A percentile compares a stretch with the other conserved stretches of the same genome.
Evolutionary conservation across 1,140 invertebrate species (phyloP).

Genomic region (Drosophila ogumai): DNA sequence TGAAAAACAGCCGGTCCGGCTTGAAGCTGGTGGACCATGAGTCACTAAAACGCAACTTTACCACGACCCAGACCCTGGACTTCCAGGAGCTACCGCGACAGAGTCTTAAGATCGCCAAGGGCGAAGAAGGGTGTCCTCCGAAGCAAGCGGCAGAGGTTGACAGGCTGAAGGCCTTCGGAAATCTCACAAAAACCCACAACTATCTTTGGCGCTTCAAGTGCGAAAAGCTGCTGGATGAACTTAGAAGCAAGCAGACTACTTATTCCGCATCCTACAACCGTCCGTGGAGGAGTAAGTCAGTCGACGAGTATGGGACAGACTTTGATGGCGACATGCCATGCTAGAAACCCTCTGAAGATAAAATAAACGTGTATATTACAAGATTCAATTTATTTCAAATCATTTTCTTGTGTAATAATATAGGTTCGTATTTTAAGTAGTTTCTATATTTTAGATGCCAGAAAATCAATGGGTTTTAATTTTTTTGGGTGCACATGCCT

Average conservation of each 20-base stretch:
- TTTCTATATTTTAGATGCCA: conserved; percentile 79
- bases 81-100: conserved; percentile 48
- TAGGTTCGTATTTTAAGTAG: conserved; percentile 76
- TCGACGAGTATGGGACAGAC: conserved; percentile 24
- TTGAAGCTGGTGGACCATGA: conserved; percentile 35
- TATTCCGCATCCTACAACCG: conserved; percentile 30
- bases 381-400: conserved; percentile 85
- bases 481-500: conserved; percentile 75
- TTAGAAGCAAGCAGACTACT: conserved; percentile 29
- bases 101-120: not conserved
- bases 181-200: conserved; percentile 46
- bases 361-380: conserved; percentile 77
- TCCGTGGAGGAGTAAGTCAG: conserved; percentile 5
- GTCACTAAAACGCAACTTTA: conserved; percentile 41
- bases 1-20: too few species aligned
- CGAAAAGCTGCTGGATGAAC: not conserved
- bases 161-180: conserved; percentile 48
- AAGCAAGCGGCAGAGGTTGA: conserved; percentile 17
- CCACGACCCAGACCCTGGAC: conserved; percentile 54
- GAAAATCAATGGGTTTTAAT: conserved; percentile 71
- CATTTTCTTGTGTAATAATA: conserved; percentile 84
- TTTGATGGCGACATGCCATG: conserved; percentile 26
- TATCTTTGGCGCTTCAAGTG: conserved; percentile 11
- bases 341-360: not conserved
- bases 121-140: not conserved